phyloP scores from a whole-genome alignment of 2,797 vertebrate genomes.

The Sternarchorhynchus goeldii region DNA sequence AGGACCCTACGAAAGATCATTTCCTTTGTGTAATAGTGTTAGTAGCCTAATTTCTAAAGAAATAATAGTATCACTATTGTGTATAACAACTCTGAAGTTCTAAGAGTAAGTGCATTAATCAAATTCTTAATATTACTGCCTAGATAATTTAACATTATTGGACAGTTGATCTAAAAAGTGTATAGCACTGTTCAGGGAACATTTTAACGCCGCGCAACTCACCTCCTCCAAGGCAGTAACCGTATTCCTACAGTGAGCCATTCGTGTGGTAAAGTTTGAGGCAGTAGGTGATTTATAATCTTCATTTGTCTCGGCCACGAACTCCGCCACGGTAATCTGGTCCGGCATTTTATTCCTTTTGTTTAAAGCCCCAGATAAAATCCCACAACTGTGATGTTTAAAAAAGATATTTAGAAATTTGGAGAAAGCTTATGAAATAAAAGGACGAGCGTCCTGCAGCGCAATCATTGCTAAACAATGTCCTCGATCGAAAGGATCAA shows the following conservation, averaged over 20 bases:
- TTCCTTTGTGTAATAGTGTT: no score
- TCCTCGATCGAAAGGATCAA: constrained; percentile 24
- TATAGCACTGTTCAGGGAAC: neutral
- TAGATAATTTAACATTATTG: no score
- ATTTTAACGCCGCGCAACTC: constrained; percentile 58
- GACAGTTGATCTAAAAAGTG: neutral
- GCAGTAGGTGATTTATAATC: constrained; percentile 98
- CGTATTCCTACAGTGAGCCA: constrained; percentile 95
- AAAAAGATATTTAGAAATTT: neutral
- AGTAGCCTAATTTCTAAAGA: no score
- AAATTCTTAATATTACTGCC: no score
- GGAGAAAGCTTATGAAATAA: constrained; percentile 22
- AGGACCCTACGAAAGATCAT: no score
- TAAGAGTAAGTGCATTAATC: no score
- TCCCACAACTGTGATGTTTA: constrained; percentile 17
- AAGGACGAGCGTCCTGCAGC: constrained; percentile 34
- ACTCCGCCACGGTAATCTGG: constrained; percentile 97
- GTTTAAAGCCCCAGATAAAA: constrained; percentile 24
- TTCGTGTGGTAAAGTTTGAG: constrained; percentile 97
- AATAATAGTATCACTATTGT: no score
- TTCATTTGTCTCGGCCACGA: constrained; percentile 97
- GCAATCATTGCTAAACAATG: constrained; percentile 67
- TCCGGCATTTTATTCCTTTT: constrained; percentile 84
- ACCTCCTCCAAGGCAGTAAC: constrained; percentile 97
- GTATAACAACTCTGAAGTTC: no score